These are phyloP conservation scores for Troglohyphantes excavatus DNA, from an alignment of 2,888 invertebrate species.

Conservation along the genomic window DNA sequence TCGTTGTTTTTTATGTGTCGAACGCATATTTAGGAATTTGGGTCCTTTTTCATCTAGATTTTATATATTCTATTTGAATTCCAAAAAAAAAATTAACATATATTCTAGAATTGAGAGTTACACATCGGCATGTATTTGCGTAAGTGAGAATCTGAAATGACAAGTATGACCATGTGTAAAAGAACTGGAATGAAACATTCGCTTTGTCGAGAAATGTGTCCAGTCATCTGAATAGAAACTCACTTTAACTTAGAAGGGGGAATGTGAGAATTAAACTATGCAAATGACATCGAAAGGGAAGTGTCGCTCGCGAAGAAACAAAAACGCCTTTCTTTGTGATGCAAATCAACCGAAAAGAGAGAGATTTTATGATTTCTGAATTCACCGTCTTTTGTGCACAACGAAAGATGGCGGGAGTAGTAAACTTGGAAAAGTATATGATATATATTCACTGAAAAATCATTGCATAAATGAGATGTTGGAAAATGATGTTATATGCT, in stretches of 20 bases:
- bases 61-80: no score
- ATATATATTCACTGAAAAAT: no score
- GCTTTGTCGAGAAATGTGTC: not conserved
- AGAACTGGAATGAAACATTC: not conserved
- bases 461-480: no score
- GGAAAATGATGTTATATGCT: no score
- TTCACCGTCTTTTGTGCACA: not conserved
- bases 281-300: not conserved
- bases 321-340: not conserved
- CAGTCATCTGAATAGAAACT: not conserved
- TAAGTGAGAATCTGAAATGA: no score
- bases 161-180: not conserved
- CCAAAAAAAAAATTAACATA: no score
- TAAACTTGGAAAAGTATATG: not conserved
- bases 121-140: no score
- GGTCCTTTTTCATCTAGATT: no score
- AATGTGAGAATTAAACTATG: slow-evolving; percentile 6
- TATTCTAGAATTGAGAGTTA: no score
- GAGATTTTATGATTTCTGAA: not conserved
- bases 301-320: not conserved
- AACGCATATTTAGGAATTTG: no score
- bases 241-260: not conserved
- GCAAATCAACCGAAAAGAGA: not conserved
- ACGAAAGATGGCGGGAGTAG: not conserved
- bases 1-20: no score